Conservation (phyloP, 2,888 invertebrate genomes). For the Brachyptera putata region DNA sequence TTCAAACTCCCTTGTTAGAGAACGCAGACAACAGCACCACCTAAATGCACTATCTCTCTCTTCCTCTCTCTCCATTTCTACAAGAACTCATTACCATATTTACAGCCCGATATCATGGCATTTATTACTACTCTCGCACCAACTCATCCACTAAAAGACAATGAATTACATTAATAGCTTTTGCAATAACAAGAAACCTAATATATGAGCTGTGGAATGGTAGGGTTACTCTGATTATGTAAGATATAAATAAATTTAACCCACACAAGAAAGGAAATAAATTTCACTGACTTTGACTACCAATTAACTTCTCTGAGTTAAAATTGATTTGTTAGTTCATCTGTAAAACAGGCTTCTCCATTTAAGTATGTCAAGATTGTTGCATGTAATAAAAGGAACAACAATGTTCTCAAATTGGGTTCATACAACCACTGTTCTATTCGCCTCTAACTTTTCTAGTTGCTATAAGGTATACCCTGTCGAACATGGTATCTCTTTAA, state of each 20-base stretch:
- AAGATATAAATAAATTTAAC: background rate
- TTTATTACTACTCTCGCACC: slow-evolving; percentile 34
- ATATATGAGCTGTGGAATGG: background rate
- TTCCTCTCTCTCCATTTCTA: slow-evolving; percentile 11
- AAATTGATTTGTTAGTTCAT: background rate
- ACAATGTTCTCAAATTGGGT: too few species aligned
- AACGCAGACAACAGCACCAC: background rate
- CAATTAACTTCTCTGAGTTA: background rate
- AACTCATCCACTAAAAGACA: slow-evolving; percentile 41
- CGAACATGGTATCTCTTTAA: too few species aligned
- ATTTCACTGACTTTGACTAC: background rate
- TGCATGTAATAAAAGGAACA: too few species aligned
- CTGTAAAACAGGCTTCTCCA: too few species aligned
- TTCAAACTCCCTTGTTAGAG: background rate
- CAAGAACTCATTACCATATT: slow-evolving; percentile 31
- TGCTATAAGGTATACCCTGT: too few species aligned
- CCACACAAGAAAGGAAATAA: background rate
- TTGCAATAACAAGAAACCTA: slow-evolving; percentile 39
- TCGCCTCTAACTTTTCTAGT: too few species aligned
- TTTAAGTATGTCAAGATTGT: too few species aligned
- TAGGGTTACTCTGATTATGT: too few species aligned
- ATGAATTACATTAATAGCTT: slow-evolving; percentile 47
- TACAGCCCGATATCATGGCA: slow-evolving; percentile 28
- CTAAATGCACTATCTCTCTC: background rate
- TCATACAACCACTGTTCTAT: too few species aligned